Evolutionary conservation across 2,888 invertebrate species (phyloP).

Genomic region (Ectemnius lituratus): DNA sequence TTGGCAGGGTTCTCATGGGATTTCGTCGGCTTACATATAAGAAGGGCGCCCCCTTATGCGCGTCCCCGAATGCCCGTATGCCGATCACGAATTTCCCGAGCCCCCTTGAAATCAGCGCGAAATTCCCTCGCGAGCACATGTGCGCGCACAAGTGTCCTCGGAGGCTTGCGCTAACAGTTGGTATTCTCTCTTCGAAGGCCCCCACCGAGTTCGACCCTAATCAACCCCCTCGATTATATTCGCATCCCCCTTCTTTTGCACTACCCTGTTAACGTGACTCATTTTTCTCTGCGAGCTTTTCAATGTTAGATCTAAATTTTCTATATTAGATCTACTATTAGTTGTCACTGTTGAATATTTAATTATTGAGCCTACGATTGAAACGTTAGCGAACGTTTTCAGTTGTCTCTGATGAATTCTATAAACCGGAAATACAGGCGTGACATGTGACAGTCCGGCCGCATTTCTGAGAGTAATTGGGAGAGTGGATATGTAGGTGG

Average conservation of each 20-base stretch:
- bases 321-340: too few species aligned
- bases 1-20: slow-evolving; percentile 71
- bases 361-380: too few species aligned
- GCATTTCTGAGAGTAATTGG: too few species aligned
- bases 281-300: slow-evolving; percentile 29
- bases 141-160: slow-evolving; percentile 56
- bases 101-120: slow-evolving; percentile 47
- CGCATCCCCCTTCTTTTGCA: slow-evolving; percentile 30
- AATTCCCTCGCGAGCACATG: slow-evolving; percentile 75
- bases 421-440: neutral
- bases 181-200: slow-evolving; percentile 29
- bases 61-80: slow-evolving; percentile 14
- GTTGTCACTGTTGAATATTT: too few species aligned
- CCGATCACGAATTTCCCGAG: slow-evolving; percentile 18
- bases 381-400: too few species aligned
- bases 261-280: slow-evolving; percentile 43
- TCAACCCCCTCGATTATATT: too few species aligned
- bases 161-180: slow-evolving; percentile 57
- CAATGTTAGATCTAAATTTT: neutral
- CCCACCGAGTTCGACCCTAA: too few species aligned
- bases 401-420: too few species aligned
- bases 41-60: slow-evolving; percentile 36
- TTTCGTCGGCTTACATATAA: slow-evolving; percentile 34
- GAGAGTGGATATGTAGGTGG: slow-evolving; percentile 40
- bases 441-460: neutral